Evolutionary conservation across 1,140 invertebrate genomes (phyloP).

Genomic region (Dreissena rostriformis): DNA sequence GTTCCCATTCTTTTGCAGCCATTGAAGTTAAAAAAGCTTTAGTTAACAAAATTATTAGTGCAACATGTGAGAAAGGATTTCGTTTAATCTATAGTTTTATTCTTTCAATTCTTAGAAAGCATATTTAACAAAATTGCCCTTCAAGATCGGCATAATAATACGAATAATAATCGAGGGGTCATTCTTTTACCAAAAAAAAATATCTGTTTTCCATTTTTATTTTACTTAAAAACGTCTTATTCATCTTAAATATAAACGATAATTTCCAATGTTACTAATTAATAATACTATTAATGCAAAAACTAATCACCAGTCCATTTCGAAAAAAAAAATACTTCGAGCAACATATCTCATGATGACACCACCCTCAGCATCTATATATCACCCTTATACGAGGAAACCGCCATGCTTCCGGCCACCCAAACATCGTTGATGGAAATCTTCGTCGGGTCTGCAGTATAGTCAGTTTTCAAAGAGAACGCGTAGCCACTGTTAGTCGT

Average conservation of each 20-base stretch:
- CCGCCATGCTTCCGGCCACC: conserved; percentile 20
- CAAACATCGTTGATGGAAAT: conserved; percentile 49
- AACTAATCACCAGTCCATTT: background rate
- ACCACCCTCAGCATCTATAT: background rate
- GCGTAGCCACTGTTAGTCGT: conserved; percentile 48
- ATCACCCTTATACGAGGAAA: conserved; percentile 31
- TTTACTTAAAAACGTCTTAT: no score
- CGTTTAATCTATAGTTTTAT: no score
- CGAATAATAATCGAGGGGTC: no score
- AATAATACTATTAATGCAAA: no score
- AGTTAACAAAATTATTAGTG: no score
- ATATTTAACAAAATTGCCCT: no score
- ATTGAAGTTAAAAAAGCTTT: background rate
- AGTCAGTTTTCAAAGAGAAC: conserved; percentile 46
- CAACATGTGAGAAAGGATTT: no score
- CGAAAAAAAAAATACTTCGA: background rate
- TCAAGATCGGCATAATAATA: no score
- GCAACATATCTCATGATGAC: background rate
- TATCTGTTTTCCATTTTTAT: no score
- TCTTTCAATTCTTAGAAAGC: no score
- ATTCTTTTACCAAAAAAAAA: no score
- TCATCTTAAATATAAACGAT: no score
- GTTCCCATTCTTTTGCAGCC: background rate
- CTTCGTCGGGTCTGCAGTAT: conserved; percentile 33
- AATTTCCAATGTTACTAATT: background rate